phyloP scores from a whole-genome alignment of 2,797 vertebrate species.

The Schizopygopsis malacanthus region DNA sequence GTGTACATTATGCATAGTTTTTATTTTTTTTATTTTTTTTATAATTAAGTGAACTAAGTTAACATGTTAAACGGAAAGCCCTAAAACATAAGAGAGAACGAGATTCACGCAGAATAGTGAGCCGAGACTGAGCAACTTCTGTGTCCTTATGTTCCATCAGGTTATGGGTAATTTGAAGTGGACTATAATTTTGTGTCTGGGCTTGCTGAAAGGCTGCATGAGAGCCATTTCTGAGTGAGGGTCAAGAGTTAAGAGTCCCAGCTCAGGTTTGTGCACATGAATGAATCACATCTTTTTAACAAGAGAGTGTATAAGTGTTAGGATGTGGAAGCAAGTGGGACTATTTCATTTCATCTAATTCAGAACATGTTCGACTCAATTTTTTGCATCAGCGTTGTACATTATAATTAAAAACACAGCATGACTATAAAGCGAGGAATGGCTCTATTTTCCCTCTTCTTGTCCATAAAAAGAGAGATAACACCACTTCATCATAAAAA shows the following conservation, averaged over 20 bases:
- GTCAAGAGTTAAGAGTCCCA: slow-evolving; percentile 42
- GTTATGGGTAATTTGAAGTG: slow-evolving; percentile 31
- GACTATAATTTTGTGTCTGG: slow-evolving; percentile 46
- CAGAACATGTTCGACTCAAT: neutral
- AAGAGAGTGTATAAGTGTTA: slow-evolving; percentile 26
- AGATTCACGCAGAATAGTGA: slow-evolving; percentile 1
- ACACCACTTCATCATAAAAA: neutral
- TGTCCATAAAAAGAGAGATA: slow-evolving; percentile 7
- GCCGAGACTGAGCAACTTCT: slow-evolving; percentile 1
- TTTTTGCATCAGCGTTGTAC: slow-evolving; percentile 16
- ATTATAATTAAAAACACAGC: slow-evolving; percentile 22
- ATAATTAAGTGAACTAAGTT: neutral
- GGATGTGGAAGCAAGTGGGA: slow-evolving; percentile 5
- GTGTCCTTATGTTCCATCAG: slow-evolving; percentile 26
- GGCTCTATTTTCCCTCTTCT: neutral
- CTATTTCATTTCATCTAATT: slow-evolving; percentile 15
- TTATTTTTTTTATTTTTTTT: neutral
- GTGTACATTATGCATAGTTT: neutral
- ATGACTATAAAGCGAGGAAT: neutral
- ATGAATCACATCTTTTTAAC: slow-evolving; percentile 36
- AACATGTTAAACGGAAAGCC: neutral
- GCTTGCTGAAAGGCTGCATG: slow-evolving; percentile 20
- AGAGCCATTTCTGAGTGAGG: slow-evolving; percentile 23
- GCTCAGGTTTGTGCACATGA: slow-evolving; percentile 8
- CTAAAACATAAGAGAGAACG: neutral